Conservation (phyloP, 2,113 vertebrate genomes). For the Erinaceus europaeus region DNA sequence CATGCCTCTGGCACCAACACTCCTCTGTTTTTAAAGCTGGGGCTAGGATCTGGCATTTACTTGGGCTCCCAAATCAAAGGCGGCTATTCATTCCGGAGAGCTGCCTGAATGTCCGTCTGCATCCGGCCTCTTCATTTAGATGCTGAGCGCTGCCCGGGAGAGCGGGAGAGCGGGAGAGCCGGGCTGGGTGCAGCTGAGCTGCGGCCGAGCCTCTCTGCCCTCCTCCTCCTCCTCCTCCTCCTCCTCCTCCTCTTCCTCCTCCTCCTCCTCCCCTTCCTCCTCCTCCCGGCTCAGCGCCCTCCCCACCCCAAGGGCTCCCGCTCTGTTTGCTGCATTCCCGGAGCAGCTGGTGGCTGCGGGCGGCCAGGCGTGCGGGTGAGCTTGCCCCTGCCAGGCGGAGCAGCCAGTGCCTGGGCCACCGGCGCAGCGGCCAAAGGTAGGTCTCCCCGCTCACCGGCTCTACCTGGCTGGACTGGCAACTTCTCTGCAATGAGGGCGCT, state of each 20-base stretch:
- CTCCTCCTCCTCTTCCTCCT: slow-evolving; percentile 36
- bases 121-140: slow-evolving; percentile 87
- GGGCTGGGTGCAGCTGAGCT: slow-evolving; percentile 82
- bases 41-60: slow-evolving; percentile 85
- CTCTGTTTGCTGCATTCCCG: slow-evolving; percentile 71
- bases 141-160: slow-evolving; percentile 80
- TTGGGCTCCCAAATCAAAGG: slow-evolving; percentile 86
- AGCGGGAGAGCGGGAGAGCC: slow-evolving; percentile 70
- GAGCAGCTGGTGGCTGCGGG: slow-evolving; percentile 58
- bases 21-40: slow-evolving; percentile 82
- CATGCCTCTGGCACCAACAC: slow-evolving; percentile 86
- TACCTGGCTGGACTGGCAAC: slow-evolving; percentile 12
- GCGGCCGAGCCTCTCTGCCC: slow-evolving; percentile 49
- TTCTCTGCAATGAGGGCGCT: slow-evolving; percentile 50
- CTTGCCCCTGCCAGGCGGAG: slow-evolving; percentile 56
- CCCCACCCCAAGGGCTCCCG: slow-evolving; percentile 67
- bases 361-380: not conserved
- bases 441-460: not conserved
- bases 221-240: slow-evolving; percentile 70
- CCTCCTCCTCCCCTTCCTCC: not conserved
- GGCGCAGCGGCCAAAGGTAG: slow-evolving; percentile 65
- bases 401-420: slow-evolving; percentile 44
- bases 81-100: slow-evolving; percentile 86
- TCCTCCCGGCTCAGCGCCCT: slow-evolving; percentile 29
- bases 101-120: slow-evolving; percentile 85